Evolutionary conservation across 2,113 vertebrate genomes (phyloP).

Genomic region (Leptobrachium leishanense): DNA sequence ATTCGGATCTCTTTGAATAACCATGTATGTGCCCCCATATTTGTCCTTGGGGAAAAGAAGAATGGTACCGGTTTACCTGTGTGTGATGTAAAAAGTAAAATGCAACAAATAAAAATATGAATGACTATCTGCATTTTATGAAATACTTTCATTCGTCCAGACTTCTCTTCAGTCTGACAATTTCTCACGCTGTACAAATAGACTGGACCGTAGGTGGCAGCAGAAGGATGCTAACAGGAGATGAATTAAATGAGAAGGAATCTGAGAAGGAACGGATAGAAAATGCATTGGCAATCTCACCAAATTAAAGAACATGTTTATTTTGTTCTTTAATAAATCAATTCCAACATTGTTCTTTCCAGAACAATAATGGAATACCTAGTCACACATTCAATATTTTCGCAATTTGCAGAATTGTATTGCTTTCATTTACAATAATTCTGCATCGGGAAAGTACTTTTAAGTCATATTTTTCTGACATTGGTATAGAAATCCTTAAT

Average conservation of each 20-base stretch:
- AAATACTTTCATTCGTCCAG: neutral
- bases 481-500: slow-evolving; percentile 26
- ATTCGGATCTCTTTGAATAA: too few relatives aligned
- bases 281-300: too few relatives aligned
- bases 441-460: slow-evolving; percentile 5
- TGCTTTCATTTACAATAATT: slow-evolving; percentile 42
- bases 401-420: slow-evolving; percentile 39
- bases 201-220: slow-evolving; percentile 34
- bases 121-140: neutral
- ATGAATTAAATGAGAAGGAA: neutral
- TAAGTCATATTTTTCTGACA: slow-evolving; percentile 32
- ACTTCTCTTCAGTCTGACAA: neutral
- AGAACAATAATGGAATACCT: slow-evolving; percentile 33
- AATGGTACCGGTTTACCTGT: too few relatives aligned
- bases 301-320: slow-evolving; percentile 35
- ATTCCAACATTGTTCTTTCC: slow-evolving; percentile 38
- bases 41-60: too few relatives aligned
- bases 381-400: slow-evolving; percentile 41
- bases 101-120: too few relatives aligned
- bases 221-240: slow-evolving; percentile 3
- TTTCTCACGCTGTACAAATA: neutral
- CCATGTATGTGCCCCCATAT: too few relatives aligned
- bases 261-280: neutral
- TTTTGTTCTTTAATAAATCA: slow-evolving; percentile 48
- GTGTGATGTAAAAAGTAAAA: too few relatives aligned